These are phyloP conservation scores for Cherax destructor DNA, from an alignment of 1,140 invertebrate genomes.

Conservation along the genomic window DNA sequence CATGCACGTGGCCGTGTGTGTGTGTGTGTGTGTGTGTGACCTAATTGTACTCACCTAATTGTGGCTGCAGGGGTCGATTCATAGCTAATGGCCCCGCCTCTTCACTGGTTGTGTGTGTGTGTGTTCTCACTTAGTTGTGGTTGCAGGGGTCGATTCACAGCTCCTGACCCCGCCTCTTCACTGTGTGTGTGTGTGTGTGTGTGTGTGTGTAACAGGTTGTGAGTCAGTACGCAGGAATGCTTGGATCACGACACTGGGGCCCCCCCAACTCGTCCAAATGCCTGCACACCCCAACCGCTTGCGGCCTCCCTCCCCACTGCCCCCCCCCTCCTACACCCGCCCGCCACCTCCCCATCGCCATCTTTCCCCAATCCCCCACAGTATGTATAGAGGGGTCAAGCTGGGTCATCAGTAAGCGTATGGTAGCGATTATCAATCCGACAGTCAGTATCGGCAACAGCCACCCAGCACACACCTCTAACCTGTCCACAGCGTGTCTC, in stretches of 20 bases:
- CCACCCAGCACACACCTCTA: no score
- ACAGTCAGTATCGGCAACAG: background rate
- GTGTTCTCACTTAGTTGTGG: no score
- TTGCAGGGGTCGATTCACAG: no score
- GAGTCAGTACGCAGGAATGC: constrained; percentile 59
- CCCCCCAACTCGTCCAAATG: constrained; percentile 10
- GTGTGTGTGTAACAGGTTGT: constrained; percentile 22
- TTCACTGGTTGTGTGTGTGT: no score
- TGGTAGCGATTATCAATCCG: background rate
- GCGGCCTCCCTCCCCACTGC: background rate
- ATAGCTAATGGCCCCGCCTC: no score
- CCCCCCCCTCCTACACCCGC: background rate
- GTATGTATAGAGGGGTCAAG: background rate
- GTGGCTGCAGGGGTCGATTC: no score
- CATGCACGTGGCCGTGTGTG: constrained; percentile 22
- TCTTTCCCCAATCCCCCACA: background rate
- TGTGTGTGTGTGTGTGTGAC: constrained; percentile 24
- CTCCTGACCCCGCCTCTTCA: no score
- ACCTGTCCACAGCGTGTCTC: no score
- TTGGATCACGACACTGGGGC: constrained; percentile 21
- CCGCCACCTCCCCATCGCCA: background rate
- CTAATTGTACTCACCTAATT: no score
- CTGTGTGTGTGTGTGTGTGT: constrained; percentile 18
- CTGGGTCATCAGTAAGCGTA: background rate
- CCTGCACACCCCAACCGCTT: background rate